Conservation (phyloP, 2,113 vertebrate genomes). For the Proterorhinus semilunaris region DNA sequence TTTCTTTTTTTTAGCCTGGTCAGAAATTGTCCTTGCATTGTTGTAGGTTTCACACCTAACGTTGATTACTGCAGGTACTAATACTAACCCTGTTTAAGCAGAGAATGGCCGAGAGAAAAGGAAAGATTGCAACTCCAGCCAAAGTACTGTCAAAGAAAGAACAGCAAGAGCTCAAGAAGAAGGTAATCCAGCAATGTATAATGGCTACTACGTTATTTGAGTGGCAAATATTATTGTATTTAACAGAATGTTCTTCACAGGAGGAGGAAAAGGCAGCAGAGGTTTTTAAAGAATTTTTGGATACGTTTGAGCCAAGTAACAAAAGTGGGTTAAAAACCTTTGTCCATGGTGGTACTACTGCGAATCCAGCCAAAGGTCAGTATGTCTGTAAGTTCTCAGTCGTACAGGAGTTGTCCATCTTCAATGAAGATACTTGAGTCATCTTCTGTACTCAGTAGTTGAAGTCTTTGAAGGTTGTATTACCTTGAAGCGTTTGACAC, state of each 20-base stretch:
- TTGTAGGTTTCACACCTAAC: not conserved
- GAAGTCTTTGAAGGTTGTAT: no score
- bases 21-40: not conserved
- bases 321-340: conserved; percentile 77
- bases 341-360: conserved; percentile 81
- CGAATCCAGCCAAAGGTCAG: conserved; percentile 81
- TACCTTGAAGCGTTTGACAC: not conserved
- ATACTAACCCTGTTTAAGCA: conserved; percentile 39
- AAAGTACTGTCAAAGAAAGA: conserved; percentile 76
- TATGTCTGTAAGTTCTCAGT: no score
- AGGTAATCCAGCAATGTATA: conserved; percentile 50
- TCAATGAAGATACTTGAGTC: no score
- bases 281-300: conserved; percentile 82
- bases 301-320: conserved; percentile 77
- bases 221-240: not conserved
- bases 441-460: no score
- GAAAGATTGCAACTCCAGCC: conserved; percentile 66
- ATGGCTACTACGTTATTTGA: not conserved
- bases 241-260: conserved; percentile 38
- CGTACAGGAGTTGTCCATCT: no score
- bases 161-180: conserved; percentile 78
- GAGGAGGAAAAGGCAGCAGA: conserved; percentile 83
- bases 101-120: conserved; percentile 80
- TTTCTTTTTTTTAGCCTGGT: not conserved
- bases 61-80: not conserved